These are phyloP conservation scores for Hirtodrosophila histrioides DNA, from an alignment of 2,888 invertebrate species.

Conservation along the genomic window DNA sequence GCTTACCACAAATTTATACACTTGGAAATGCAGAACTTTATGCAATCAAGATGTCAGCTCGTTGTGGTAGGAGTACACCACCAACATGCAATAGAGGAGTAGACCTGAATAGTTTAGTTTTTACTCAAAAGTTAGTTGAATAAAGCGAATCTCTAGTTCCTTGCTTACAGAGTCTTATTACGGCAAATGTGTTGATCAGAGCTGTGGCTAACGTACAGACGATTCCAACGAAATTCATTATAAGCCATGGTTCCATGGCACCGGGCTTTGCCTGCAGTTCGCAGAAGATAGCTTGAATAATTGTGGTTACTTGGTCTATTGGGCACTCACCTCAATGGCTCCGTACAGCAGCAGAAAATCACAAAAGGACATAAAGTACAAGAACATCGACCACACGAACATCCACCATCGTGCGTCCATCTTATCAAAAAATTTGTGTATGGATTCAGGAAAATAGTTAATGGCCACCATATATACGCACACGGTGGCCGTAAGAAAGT, in stretches of 20 bases:
- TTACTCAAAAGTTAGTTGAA: no score
- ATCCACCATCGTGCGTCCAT: slow-evolving; percentile 26
- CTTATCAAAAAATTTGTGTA: slow-evolving; percentile 25
- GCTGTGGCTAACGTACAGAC: slow-evolving; percentile 38
- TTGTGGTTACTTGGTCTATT: not conserved
- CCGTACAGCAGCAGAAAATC: slow-evolving; percentile 33
- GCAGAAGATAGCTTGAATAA: not conserved
- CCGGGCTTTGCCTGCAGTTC: slow-evolving; percentile 12
- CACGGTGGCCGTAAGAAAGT: slow-evolving; percentile 15
- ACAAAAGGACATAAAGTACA: slow-evolving; percentile 15
- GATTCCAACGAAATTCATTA: slow-evolving; percentile 32
- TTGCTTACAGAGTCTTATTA: slow-evolving; percentile 25
- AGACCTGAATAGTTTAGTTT: not conserved
- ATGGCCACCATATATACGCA: slow-evolving; percentile 1
- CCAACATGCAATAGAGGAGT: slow-evolving; percentile 28
- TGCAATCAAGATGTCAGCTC: slow-evolving; percentile 9
- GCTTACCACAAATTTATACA: slow-evolving; percentile 8
- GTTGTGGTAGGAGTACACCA: slow-evolving; percentile 39
- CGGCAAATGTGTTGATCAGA: slow-evolving; percentile 7
- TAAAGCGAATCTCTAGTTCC: not conserved
- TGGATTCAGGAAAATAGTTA: not conserved
- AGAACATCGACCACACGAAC: not conserved
- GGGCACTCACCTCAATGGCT: slow-evolving; percentile 31
- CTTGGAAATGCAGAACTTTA: not conserved
- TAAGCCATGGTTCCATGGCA: slow-evolving; percentile 33